A percentile compares a stretch with the other conserved stretches of the same genome.
Evolutionary conservation across 2,888 invertebrate species (phyloP).

Genomic region (Ceramica pisi): DNA sequence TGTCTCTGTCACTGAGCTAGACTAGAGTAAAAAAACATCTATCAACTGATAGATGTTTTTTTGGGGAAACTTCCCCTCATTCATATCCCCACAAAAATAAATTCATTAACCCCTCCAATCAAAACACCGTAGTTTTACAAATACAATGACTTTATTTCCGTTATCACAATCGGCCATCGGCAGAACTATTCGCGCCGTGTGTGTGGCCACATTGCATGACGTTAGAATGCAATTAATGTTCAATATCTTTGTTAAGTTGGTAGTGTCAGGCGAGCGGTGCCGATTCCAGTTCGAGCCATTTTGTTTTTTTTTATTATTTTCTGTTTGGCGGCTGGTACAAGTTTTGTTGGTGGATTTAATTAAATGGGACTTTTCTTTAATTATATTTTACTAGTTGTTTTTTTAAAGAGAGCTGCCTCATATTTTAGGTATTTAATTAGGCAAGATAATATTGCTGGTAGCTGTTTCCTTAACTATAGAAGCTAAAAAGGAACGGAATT

Average conservation of each 20-base stretch:
- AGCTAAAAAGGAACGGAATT: not conserved
- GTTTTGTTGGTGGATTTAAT: slow-evolving; percentile 20
- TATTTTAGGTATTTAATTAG: not conserved
- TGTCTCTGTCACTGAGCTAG: too few relatives aligned
- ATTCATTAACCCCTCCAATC: slow-evolving; percentile 14
- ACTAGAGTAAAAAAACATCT: too few relatives aligned
- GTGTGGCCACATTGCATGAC: slow-evolving; percentile 72
- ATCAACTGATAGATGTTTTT: too few relatives aligned
- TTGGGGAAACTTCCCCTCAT: not conserved
- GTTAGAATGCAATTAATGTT: slow-evolving; percentile 79
- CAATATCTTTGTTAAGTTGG: slow-evolving; percentile 72
- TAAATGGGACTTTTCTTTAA: not conserved
- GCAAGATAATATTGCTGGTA: too few relatives aligned
- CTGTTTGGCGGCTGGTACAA: slow-evolving; percentile 37
- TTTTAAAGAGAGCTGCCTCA: too few relatives aligned
- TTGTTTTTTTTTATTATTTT: slow-evolving; percentile 61
- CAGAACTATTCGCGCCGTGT: slow-evolving; percentile 43
- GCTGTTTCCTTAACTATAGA: too few relatives aligned
- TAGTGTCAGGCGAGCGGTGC: slow-evolving; percentile 66
- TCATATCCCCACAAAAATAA: not conserved
- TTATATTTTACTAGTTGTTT: not conserved
- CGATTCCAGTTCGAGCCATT: slow-evolving; percentile 52
- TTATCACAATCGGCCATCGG: slow-evolving; percentile 46
- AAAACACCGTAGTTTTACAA: slow-evolving; percentile 11
- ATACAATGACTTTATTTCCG: slow-evolving; percentile 49